Evolutionary conservation across 2,113 vertebrate species (phyloP), one percentile per base, ranked within the genome.

Genomic region (Bos javanicus): DNA sequence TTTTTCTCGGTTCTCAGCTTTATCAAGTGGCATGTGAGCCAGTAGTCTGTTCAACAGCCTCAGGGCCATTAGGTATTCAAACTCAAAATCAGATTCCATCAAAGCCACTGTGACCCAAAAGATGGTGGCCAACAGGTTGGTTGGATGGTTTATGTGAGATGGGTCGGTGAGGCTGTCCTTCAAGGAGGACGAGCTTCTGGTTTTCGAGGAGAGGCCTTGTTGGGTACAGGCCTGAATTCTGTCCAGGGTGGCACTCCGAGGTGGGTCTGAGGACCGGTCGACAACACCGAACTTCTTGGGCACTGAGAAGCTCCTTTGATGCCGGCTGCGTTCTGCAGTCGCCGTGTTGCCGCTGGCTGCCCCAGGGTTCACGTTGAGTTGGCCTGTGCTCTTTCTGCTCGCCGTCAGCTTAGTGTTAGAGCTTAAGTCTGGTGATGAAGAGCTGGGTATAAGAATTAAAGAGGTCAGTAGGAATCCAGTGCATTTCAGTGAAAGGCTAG

Each of bases 71-170:
- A 99, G 99, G 95, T 99, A 99, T 95, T 99, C 99, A 98, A 99
- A 99, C 98, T 99, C 99, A 98, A 99, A 99, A 98, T 99, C 99
- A 0, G 99, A 99, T 98, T 99, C 99, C 99, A 99, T 99, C 97
- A 99, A 99, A 43, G 99, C 99, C 78, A 99, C 99, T 0, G 99
- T 99, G 94, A 99, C 99, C 99, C 99, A 99, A 98, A 99, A 99
- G 95, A 99, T 99, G 39, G 99, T 99, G 95, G 99, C 99, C 98
- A 99, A 98, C 25, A 99, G 99, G 64, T 99, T 99, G 71, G 99
- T 99, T 2, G 99, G 99, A 93, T 99, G 99, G 93, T 99, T 99
- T 95, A 99, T 99, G 78, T 99, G 99, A 50, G 99, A 99, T 2
- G 99, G 99, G 92, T 99, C 99, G 0, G 99, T 99, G 67, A 99